A percentile compares a stretch with the other conserved stretches of the same genome.
Evolutionary conservation across 1,140 invertebrate species (phyloP).

Genomic region (Panulirus ornatus): DNA sequence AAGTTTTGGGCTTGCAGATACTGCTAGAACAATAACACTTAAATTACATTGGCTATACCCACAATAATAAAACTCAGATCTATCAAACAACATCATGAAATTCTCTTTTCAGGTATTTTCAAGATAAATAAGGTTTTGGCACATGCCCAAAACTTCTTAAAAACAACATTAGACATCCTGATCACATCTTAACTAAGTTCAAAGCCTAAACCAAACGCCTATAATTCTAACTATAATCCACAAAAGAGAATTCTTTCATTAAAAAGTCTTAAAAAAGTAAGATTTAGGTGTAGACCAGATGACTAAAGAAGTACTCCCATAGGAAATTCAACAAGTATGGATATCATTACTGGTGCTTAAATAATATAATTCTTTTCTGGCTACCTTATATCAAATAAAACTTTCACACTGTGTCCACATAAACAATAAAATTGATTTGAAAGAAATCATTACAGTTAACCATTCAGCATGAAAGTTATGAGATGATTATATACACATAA

Average conservation of each 20-base stretch:
- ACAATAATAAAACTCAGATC: background rate
- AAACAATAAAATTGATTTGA: background rate
- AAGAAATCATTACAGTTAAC: slow-evolving; percentile 35
- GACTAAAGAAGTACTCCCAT: background rate
- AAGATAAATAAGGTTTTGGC: background rate
- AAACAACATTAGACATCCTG: background rate
- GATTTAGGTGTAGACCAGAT: background rate
- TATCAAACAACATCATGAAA: background rate
- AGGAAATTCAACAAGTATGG: background rate
- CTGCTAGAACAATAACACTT: background rate
- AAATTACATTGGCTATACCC: background rate
- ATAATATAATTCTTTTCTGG: background rate
- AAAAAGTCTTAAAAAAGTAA: background rate
- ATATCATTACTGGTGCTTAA: background rate
- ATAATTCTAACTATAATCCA: too few relatives aligned
- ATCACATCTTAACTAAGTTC: background rate
- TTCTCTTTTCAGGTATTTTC: background rate
- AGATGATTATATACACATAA: slow-evolving; percentile 50
- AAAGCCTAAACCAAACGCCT: background rate
- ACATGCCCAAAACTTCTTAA: background rate
- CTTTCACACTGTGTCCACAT: background rate
- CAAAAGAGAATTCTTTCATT: background rate
- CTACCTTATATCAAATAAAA: background rate
- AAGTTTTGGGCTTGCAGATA: background rate
- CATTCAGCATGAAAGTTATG: slow-evolving; percentile 38